Evolutionary conservation across 1,140 invertebrate genomes (phyloP), one percentile per base, ranked within the genome.

Genomic region (Radopholus similis): DNA sequence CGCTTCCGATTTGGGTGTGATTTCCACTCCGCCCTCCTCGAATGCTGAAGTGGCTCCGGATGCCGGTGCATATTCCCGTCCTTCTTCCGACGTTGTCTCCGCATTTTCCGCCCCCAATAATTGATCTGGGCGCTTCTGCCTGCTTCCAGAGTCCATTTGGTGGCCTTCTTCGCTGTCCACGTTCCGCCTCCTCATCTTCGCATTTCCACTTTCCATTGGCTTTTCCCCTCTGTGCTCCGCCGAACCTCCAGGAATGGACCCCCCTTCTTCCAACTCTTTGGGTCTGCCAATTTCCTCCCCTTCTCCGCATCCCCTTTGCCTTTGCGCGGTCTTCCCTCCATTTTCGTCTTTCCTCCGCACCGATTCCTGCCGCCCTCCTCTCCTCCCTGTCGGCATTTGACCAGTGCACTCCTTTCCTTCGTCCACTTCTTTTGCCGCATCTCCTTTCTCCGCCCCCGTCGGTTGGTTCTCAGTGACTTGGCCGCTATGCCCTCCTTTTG

Each of bases 141-240:
- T 2, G 6, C 21, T 49, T 37, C 62, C 44, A 28, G 55, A 34
- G n/a, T 67, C 59, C 26, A 51, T 67, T 34, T 32, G 34, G 28
- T 68, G 64, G n/a, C 38, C 21, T 23, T 68, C 66, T 15, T 38
- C 63, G 28, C 65, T 59, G 11, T 68, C 66, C 15, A 8, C 21
- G 15, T 68, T 59, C 51, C 54, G 34, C 34, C 18, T 71, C 2
- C 35, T 15, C 13, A 67, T 64, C 11, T 67, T 34, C 63, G 37
- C 34, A 8, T 40, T 34, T 37, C 62, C 40, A 30, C 30, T 67
- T 47, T 47, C 62, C 34, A 44, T 68, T 2, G 0, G 8, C 37
- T 68, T 32, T 34, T 68, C 66, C 21, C 9, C 30, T 23, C 64
- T 57, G 21, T 68, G 34, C 26, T 66, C 40, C 11, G 4, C 65